Base-by-base conservation (phyloP, 2,113 vertebrate species). In the Chloroceryle aenea region DNA sequence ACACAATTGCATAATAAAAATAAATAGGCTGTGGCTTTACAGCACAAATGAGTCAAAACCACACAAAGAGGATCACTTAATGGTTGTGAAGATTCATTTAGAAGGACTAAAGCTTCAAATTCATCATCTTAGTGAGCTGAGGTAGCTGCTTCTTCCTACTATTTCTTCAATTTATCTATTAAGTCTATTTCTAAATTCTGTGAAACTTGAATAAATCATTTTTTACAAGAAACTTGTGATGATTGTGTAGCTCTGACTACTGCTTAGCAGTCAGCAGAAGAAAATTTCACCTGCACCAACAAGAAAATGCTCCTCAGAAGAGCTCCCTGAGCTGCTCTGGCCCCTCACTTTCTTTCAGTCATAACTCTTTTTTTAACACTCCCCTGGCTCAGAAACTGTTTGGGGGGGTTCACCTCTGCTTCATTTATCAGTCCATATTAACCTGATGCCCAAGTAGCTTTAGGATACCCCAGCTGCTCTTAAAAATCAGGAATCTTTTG, bases 1-100 rank as follows among this genome's bases (percentile, higher is more conserved):
- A 74, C 83, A 91, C 48, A 93, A 81, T 14, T 91, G 27, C 69
- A 52, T 43, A 92, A 66, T 67, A 92, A 87, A 91, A 90, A 61
- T 42, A 83, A 87, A 67, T 52, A 85, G 76, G 52, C 93, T 68
- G 84, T 5, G 45, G 73, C 30, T 89, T 77, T 64, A 80, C 21
- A 81, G 77, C 69, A 94, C 87, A 95, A 90, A 88, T 84, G 5
- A 96, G 48, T 90, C 72, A 83, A 91, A 94, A 80, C 83, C 91
- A 89, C 85, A 92, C 21, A 83, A 93, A 90, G 82, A 87, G 7
- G 59, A 73, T 16, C 8, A 67, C 38, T 68, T 89, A 79, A 63
- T 63, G 34, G 53, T 64, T 81, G 38, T 64, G 74, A 87, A 89
- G 42, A 74, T 76, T 67, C 53, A 95, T 91, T 91, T 81, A 72